Base-by-base conservation (phyloP, 2,888 invertebrate genomes). In the Nemoura dubitans region DNA sequence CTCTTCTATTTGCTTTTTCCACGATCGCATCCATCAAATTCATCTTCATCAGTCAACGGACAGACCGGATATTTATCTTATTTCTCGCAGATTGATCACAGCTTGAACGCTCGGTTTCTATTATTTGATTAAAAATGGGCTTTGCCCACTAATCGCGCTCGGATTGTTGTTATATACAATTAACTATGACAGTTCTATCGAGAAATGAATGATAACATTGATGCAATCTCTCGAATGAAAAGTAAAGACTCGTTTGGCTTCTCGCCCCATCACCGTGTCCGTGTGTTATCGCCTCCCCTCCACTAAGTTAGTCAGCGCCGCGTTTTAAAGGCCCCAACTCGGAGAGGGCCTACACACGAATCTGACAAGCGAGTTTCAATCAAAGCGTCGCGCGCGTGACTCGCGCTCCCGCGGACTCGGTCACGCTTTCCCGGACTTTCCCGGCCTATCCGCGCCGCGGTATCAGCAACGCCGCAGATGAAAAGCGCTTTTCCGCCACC, bases 31-130 rank as follows among this genome's bases (percentile, higher is more conserved):
- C 30, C 21, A 21, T 59, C 59, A 59, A 59, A 81, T 81, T 29
- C 30, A 30, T 81, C 81, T 81, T 81, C 81, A 30, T 81, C 81
- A 81, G 28, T 81, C 81, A 81, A n/a, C 26, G 30, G 30, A 80
- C 36, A 36, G 10, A 81, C 5, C 30, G 30, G 28, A n/a, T 81
- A 81, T 81, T 30, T 29, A 81, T 81, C 81, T 81, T 81, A 27
- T 81, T 81, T 81, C 14, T 59, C 10, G 59, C 59, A 21, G 59
- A 59, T 21, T 59, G 59, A 59, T 59, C 59, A 21, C 59, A 59
- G 14, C 21, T 59, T 59, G 59, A 59, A 21, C 14, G 59, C 21
- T 7, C 14, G 59, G 59, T 59, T 59, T 59, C 21, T 59, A 59
- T 59, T 59, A 59, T 59, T 59, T 59, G 59, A 59, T 59, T 59